Base-by-base conservation (phyloP, 2,797 vertebrate species). In the Ptychadena robeensis region DNA sequence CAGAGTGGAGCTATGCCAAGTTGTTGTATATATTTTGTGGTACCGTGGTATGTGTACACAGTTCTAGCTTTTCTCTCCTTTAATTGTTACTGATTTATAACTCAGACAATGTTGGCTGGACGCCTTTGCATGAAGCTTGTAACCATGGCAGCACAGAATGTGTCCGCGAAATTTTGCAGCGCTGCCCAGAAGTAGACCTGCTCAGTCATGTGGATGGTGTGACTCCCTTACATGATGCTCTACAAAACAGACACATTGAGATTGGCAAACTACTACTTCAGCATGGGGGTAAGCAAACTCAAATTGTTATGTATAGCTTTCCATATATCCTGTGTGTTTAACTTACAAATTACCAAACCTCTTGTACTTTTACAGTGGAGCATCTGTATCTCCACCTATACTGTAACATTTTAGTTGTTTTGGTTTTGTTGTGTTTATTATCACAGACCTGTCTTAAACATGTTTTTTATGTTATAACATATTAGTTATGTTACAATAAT, bases 81-180 rank as follows among this genome's bases (percentile, higher is more conserved):
- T 93, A 93, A 93, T 91, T 93, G 92, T 87, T 87, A 89, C 90
- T 93, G 89, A 92, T 93, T 93, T 88, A 88, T 91, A 87, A 91
- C 91, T 90, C 89, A 99, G 97, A 99, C 93, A 91, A 97, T 87
- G 96, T 94, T 88, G 98, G 97, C 90, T 99, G 98, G 98, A 98
- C 96, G 6, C 96, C 97, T 84, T 92, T 99, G 88, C 97, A 99
- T 88, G 98, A 98, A 94, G 98, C 97, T 27, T 98, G 96, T 94
- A 97, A 97, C 94, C 96, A 98, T 89, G 98, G 98, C 89, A 97
- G 95, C 94, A 92, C 90, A 64, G 94, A 93, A 59, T 98, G 96
- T 88, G 96, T 98, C 90, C 92, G 87, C 89, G 96, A 95, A 89
- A 93, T 99, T 92, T 92, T 99, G 86, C 93, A 89, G 38, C 94